Percentiles rank a stretch among this genome's conserved stretches.
These are phyloP conservation scores for Rhinogobio ventralis DNA, from an alignment of 2,797 vertebrate genomes.

Conservation along the genomic window DNA sequence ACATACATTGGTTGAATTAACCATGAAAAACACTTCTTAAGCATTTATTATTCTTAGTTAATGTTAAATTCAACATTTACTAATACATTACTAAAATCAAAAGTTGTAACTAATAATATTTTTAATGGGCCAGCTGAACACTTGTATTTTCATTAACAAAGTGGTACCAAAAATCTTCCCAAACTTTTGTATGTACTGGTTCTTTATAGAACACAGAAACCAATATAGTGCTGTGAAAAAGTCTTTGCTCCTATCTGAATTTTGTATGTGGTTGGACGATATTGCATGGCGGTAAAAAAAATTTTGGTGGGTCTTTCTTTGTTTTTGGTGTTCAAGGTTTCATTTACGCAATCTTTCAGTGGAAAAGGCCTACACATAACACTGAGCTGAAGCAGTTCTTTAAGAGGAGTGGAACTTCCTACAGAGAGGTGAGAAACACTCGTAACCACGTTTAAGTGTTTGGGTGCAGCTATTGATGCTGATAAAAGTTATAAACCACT, in stretches of 20 bases:
- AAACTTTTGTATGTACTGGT: background rate
- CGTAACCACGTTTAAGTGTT: background rate
- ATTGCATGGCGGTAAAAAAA: background rate
- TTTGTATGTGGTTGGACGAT: background rate
- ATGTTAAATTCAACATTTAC: background rate
- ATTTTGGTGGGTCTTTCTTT: background rate
- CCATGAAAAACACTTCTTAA: background rate
- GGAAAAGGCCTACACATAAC: background rate
- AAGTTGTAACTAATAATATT: background rate
- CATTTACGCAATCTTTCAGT: background rate
- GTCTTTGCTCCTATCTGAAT: background rate
- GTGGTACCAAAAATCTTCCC: too few species aligned
- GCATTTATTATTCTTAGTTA: too few species aligned
- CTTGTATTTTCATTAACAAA: background rate
- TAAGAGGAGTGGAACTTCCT: background rate
- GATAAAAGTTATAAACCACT: background rate
- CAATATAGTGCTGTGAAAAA: background rate
- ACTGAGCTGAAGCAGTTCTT: background rate
- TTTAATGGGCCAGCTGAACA: background rate
- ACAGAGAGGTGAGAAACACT: background rate
- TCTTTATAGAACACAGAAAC: background rate
- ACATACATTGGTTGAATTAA: background rate
- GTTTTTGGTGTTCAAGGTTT: background rate
- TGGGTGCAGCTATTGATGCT: background rate
- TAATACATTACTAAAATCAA: background rate